Conservation (phyloP, 1,140 invertebrate species). For the Panagrolaimus sp. region DNA sequence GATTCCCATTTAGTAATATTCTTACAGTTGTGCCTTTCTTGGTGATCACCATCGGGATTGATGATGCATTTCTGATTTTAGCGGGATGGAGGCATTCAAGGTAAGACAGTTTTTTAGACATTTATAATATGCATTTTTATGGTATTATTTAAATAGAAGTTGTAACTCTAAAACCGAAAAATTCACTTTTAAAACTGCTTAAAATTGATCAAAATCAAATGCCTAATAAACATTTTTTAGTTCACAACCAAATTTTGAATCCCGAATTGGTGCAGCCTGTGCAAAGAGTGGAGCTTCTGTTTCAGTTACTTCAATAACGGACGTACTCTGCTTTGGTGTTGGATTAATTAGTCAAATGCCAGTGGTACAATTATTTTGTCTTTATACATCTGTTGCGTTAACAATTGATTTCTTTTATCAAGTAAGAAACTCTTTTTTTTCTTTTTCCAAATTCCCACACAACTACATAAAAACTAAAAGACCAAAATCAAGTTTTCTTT, state of each 20-base stretch:
- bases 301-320: constrained; percentile 49
- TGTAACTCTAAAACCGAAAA: too few relatives aligned
- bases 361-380: constrained; percentile 50
- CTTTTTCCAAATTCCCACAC: too few relatives aligned
- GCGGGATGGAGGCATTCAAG: constrained; percentile 54
- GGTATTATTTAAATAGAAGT: too few relatives aligned
- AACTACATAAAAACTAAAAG: too few relatives aligned
- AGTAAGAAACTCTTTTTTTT: constrained; percentile 15
- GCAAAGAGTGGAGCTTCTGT: constrained; percentile 54
- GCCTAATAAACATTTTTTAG: constrained; percentile 19
- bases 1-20: constrained; percentile 51
- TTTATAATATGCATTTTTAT: too few relatives aligned
- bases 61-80: constrained; percentile 52
- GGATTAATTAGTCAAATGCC: constrained; percentile 52
- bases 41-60: constrained; percentile 52
- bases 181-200: too few relatives aligned
- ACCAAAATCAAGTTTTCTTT: too few relatives aligned
- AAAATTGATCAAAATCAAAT: not conserved
- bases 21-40: constrained; percentile 55
- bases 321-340: constrained; percentile 53
- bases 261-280: constrained; percentile 44
- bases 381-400: constrained; percentile 51
- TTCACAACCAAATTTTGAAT: constrained; percentile 20
- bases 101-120: constrained; percentile 15
- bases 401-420: constrained; percentile 53